Percentiles rank a stretch among this genome's conserved stretches.
phyloP scores from a whole-genome alignment of 2,797 vertebrate species.

The Nyctalus aviator region DNA sequence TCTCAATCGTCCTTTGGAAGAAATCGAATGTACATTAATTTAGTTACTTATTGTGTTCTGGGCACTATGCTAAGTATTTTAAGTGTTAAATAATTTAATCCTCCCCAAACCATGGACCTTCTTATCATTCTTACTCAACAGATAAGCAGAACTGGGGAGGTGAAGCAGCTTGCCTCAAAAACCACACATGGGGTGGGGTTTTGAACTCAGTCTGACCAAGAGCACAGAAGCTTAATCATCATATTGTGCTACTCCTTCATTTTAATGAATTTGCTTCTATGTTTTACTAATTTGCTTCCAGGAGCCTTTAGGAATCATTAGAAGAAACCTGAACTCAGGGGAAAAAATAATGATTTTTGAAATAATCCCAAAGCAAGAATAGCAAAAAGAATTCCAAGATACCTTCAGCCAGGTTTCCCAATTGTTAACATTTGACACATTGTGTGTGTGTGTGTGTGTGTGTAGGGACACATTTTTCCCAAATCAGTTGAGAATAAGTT shows the following conservation, averaged over 20 bases:
- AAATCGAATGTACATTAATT: neutral
- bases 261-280: neutral
- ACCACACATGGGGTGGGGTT: neutral
- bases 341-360: neutral
- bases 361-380: neutral
- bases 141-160: neutral
- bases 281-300: constrained; percentile 19
- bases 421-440: neutral
- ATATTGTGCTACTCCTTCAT: neutral
- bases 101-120: neutral
- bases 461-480: neutral
- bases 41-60: neutral
- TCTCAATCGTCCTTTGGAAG: neutral
- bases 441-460: neutral
- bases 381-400: constrained; percentile 4
- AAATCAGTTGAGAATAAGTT: neutral
- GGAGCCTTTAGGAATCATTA: neutral
- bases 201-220: constrained; percentile 38
- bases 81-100: neutral
- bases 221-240: neutral
- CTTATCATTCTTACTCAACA: neutral
- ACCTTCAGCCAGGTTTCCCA: neutral
- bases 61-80: neutral
- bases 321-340: neutral
- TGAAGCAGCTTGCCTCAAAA: neutral